Evolutionary conservation across 2,888 invertebrate species (phyloP), one percentile per base, ranked within the genome.

Genomic region (Danaus chrysippus): DNA sequence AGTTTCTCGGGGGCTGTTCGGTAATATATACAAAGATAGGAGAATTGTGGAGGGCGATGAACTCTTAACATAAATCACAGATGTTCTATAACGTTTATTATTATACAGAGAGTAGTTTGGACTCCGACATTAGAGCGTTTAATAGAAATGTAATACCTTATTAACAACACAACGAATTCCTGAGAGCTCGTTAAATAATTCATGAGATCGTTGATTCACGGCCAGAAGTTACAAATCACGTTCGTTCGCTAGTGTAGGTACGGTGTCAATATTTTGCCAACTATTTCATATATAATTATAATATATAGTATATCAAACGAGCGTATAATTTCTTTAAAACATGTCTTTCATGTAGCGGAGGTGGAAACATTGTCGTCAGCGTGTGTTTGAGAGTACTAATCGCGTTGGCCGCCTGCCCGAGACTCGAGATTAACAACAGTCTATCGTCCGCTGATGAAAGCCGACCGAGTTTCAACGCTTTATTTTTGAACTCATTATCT

Each of bases 401-500:
- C 83, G 84, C 82, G 78, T 86, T 89, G 90, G 89, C 84, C 15
- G 53, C 55, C 59, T 58, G 83, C 88, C 90, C 87, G 71, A 68
- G 68, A 72, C 72, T 71, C 75, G 69, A 77, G 76, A 72, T 75
- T 75, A 74, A 73, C 79, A 74, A 78, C 77, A 77, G 79, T 78
- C 82, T 78, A 83, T 83, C 79, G 77, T 74, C 81, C 82, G 73
- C 81, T 76, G 77, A 79, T 78, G 81, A 86, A 79, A 80, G 84
- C 83, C 83, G 81, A 86, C 76, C 82, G 80, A 85, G 78, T 83
- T 81, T 83, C 83, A 81, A 78, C 79, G 78, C 83, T 88, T 86
- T 87, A 90, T 90, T 90, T 88, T 86, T 79, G 86, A 81, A 81
- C 87, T 88, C 88, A 88, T 91, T 91, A 91, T 89, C 84, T 84